These are phyloP conservation scores for Sminthurinus aureus DNA, from an alignment of 2,888 invertebrate genomes.

Conservation along the genomic window DNA sequence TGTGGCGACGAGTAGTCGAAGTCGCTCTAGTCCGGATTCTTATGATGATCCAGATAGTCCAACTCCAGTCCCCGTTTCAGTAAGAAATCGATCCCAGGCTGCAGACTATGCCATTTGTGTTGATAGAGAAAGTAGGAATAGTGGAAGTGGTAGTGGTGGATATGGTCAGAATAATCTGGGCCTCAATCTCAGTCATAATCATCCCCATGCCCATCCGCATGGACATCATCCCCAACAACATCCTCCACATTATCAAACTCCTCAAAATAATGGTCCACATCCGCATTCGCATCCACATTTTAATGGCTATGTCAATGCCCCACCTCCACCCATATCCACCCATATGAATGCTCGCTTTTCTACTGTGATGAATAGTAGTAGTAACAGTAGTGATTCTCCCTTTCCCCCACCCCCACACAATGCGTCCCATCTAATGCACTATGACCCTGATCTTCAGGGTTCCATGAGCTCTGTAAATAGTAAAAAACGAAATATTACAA, in stretches of 20 bases:
- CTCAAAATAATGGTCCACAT: conserved; percentile 50
- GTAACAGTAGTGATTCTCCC: conserved; percentile 40
- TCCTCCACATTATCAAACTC: conserved; percentile 54
- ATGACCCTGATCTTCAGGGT: conserved; percentile 68
- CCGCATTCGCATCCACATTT: conserved; percentile 37
- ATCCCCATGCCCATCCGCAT: conserved; percentile 40
- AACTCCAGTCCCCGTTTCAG: conserved; percentile 58
- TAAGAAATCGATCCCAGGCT: conserved; percentile 43
- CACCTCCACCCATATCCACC: conserved; percentile 21
- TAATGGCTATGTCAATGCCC: conserved; percentile 30
- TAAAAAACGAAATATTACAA: conserved; percentile 68
- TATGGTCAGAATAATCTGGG: background rate
- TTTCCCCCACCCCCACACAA: conserved; percentile 47
- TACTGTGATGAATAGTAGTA: conserved; percentile 41
- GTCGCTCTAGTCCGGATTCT: conserved; percentile 57
- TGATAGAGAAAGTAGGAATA: conserved; percentile 42
- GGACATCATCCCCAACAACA: conserved; percentile 33
- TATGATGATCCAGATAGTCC: conserved; percentile 59
- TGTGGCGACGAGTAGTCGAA: conserved; percentile 45
- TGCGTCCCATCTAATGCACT: conserved; percentile 55
- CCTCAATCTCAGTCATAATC: background rate
- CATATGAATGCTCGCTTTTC: conserved; percentile 33
- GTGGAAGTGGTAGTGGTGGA: background rate
- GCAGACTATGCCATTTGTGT: conserved; percentile 54
- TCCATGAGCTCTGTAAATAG: conserved; percentile 68